A percentile compares a stretch with the other conserved stretches of the same genome.
These are phyloP conservation scores for Stratiomys singularior DNA, from an alignment of 2,888 invertebrate genomes.

Conservation along the genomic window DNA sequence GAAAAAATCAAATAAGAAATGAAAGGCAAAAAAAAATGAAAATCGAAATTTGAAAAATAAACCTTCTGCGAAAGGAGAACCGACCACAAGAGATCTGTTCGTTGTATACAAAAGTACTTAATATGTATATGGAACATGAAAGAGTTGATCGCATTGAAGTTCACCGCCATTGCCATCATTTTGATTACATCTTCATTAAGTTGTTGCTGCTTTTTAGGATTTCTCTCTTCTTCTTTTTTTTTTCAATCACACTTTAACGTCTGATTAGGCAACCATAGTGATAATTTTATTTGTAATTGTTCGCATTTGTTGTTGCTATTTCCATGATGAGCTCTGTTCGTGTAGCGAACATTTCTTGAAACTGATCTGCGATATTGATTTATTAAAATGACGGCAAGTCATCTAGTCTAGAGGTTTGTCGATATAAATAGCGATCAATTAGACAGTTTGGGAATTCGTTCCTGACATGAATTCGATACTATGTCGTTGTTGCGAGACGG, in stretches of 20 bases:
- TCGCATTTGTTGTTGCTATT: not conserved
- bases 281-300: conserved; percentile 39
- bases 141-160: conserved; percentile 31
- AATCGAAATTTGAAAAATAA: conserved; percentile 1
- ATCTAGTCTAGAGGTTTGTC: not conserved
- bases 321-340: not conserved
- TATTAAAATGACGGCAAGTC: conserved; percentile 9
- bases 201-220: conserved; percentile 7
- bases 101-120: conserved; percentile 35
- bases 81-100: conserved; percentile 24
- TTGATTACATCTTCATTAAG: conserved; percentile 37
- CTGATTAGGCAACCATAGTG: conserved; percentile 40
- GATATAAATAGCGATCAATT: too few relatives aligned
- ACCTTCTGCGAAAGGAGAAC: conserved; percentile 30
- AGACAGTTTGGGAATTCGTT: too few relatives aligned
- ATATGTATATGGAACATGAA: conserved; percentile 43
- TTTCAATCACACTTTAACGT: conserved; percentile 21
- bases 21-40: conserved; percentile 9
- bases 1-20: conserved; percentile 1
- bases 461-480: too few relatives aligned
- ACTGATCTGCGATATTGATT: conserved; percentile 23
- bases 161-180: conserved; percentile 43
- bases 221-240: not conserved
- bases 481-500: too few relatives aligned
- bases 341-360: not conserved